These are phyloP conservation scores for Apis dorsata DNA, from an alignment of 1,140 invertebrate species.

Conservation along the genomic window DNA sequence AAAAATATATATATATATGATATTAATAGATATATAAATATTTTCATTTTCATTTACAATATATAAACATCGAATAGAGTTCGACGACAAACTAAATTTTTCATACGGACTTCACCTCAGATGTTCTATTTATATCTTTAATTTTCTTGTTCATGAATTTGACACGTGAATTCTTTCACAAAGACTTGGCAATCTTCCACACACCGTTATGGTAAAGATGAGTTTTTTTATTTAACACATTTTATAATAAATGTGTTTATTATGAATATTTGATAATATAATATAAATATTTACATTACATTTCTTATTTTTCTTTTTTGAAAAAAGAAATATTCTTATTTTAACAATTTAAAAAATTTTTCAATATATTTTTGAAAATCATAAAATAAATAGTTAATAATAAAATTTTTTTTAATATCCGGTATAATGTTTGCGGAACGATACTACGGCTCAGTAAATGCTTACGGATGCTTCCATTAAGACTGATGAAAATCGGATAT, in stretches of 20 bases:
- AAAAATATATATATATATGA: too few species aligned
- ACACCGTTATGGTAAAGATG: background rate
- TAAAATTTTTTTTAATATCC: background rate
- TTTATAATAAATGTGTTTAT: background rate
- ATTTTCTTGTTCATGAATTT: slow-evolving; percentile 41
- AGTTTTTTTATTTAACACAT: background rate
- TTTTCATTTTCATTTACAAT: background rate
- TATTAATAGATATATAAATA: background rate
- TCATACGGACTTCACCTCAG: background rate
- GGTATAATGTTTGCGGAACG: background rate
- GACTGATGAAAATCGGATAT: slow-evolving; percentile 28
- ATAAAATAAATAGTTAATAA: background rate
- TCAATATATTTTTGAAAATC: too few species aligned
- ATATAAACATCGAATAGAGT: background rate
- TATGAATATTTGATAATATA: background rate
- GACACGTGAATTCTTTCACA: slow-evolving; percentile 32
- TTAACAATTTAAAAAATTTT: background rate
- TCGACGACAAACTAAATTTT: background rate
- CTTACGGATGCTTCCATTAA: slow-evolving; percentile 35
- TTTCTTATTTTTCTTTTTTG: too few species aligned
- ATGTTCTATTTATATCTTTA: slow-evolving; percentile 46
- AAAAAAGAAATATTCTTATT: background rate
- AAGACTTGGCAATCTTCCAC: slow-evolving; percentile 33
- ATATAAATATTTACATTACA: background rate
- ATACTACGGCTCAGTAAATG: background rate